phyloP scores from a whole-genome alignment of 2,113 vertebrate genomes.

The Mormyrus lacerda region DNA sequence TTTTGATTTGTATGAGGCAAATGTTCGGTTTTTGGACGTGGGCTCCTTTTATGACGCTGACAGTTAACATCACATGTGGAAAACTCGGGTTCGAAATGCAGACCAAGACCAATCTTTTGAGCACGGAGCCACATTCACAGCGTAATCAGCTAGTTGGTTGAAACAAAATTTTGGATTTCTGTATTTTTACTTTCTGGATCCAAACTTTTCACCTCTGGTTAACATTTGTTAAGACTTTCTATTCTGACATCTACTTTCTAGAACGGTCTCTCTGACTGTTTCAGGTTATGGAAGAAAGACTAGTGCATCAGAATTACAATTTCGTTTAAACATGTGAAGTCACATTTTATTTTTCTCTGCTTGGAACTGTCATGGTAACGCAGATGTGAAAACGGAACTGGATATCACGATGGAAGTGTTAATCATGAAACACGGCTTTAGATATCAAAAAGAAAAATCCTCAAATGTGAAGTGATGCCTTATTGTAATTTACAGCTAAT shows the following conservation, averaged over 20 bases:
- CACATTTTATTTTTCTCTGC: not conserved
- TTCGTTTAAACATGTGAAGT: not conserved
- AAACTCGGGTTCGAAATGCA: not conserved
- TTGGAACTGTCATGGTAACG: not conserved
- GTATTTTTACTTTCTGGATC: not conserved
- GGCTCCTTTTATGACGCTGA: not conserved
- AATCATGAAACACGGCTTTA: not conserved
- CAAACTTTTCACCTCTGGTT: not conserved
- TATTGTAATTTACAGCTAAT: not conserved
- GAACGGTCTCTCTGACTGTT: not conserved
- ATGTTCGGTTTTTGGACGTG: not conserved
- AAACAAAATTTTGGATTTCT: not conserved
- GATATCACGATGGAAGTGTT: not conserved
- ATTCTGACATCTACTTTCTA: not conserved
- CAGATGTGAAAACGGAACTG: not conserved
- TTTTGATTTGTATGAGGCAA: not conserved
- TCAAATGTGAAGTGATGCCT: not conserved
- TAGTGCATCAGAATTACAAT: not conserved
- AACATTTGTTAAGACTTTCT: not conserved
- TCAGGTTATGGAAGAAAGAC: not conserved
- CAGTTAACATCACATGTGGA: not conserved
- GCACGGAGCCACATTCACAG: not conserved
- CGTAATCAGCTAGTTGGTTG: not conserved
- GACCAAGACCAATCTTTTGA: not conserved
- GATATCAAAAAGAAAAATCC: too few species aligned